Percentiles rank a stretch among this genome's conserved stretches.
Conservation (phyloP, 2,797 vertebrate genomes). For the Falco columbarius region DNA sequence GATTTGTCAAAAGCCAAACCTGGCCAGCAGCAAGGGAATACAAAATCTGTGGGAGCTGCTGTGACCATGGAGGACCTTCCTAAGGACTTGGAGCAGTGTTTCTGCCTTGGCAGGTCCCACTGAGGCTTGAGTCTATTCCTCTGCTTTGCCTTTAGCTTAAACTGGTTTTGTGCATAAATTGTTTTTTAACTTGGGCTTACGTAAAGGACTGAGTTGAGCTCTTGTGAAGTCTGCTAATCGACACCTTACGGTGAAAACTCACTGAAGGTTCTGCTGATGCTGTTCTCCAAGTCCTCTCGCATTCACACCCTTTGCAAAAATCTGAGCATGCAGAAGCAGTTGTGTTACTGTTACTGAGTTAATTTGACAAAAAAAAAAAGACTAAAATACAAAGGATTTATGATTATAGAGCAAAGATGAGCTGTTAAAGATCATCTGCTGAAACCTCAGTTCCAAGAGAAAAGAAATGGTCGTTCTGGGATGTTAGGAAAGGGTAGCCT, state of each 20-base stretch:
- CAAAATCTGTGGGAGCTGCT: background rate
- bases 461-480: background rate
- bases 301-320: background rate
- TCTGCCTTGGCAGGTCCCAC: background rate
- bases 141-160: background rate
- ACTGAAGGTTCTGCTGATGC: background rate
- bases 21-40: background rate
- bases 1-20: background rate
- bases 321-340: rapidly evolving
- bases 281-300: background rate
- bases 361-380: background rate
- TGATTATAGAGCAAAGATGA: background rate
- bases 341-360: background rate
- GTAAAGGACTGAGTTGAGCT: background rate
- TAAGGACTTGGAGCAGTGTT: background rate
- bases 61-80: background rate
- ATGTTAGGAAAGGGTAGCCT: rapidly evolving
- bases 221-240: background rate
- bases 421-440: background rate
- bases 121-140: background rate
- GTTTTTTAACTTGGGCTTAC: background rate
- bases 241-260: background rate
- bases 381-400: background rate
- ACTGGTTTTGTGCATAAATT: background rate
- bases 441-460: background rate